These are phyloP conservation scores for Amphiduros pacificus DNA, from an alignment of 2,888 invertebrate genomes.

Conservation along the genomic window DNA sequence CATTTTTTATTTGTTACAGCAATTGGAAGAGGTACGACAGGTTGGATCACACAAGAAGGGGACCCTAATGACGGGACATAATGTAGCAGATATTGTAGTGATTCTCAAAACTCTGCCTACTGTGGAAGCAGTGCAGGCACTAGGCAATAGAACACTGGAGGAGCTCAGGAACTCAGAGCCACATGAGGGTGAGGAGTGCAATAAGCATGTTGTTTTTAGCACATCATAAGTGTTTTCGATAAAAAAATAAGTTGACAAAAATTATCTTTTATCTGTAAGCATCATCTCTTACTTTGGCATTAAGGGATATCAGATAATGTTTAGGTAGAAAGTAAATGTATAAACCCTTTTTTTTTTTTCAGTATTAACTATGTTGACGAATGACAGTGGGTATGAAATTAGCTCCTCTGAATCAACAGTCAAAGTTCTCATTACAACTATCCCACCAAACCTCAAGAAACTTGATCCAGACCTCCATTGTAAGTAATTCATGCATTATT, in stretches of 20 bases:
- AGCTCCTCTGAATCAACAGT: constrained; percentile 83
- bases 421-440: constrained; percentile 87
- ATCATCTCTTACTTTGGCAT: too few relatives aligned
- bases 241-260: neutral
- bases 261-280: neutral
- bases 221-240: too few relatives aligned
- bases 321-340: too few relatives aligned
- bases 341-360: too few relatives aligned
- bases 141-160: constrained; percentile 62
- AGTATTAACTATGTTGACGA: constrained; percentile 62
- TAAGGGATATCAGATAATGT: too few relatives aligned
- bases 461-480: constrained; percentile 82
- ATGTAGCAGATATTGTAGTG: constrained; percentile 94
- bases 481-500: constrained; percentile 37
- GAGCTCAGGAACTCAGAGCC: constrained; percentile 73
- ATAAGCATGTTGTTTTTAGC: too few relatives aligned
- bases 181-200: constrained; percentile 49
- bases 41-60: constrained; percentile 98
- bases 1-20: constrained; percentile 18
- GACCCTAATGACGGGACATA: constrained; percentile 93
- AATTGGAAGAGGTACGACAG: constrained; percentile 83
- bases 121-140: constrained; percentile 47
- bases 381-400: constrained; percentile 86
- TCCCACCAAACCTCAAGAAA: constrained; percentile 90
- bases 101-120: constrained; percentile 92